A percentile compares a stretch with the other conserved stretches of the same genome.
Evolutionary conservation across 2,888 invertebrate genomes (phyloP).

Genomic region (Stenchaetothrips biformis): DNA sequence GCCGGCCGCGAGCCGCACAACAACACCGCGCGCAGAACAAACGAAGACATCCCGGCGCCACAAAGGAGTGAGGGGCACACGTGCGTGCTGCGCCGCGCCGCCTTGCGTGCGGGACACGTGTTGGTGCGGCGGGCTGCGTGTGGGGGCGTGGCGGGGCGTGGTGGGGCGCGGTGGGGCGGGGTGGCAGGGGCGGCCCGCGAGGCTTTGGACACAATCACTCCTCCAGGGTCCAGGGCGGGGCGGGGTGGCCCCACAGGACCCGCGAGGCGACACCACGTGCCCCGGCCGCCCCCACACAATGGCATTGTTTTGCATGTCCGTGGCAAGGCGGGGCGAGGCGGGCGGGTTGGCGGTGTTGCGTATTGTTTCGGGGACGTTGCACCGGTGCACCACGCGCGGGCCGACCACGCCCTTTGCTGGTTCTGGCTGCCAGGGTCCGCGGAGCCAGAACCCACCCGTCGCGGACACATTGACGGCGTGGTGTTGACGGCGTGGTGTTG

Average conservation of each 20-base stretch:
- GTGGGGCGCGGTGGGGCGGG: not conserved
- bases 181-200: not conserved
- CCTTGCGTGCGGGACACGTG: not conserved
- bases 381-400: not conserved
- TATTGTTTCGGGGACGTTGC: slow-evolving; percentile 16
- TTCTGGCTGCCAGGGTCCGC: too few species aligned
- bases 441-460: too few species aligned
- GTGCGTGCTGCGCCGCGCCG: not conserved
- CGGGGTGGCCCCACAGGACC: not conserved
- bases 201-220: too few species aligned
- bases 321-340: not conserved
- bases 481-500: too few species aligned
- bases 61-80: not conserved
- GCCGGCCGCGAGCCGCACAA: not conserved
- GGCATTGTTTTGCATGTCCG: slow-evolving; percentile 18
- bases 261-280: not conserved
- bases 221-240: not conserved
- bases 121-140: not conserved
- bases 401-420: too few species aligned
- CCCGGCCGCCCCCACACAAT: not conserved
- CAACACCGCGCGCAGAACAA: not conserved
- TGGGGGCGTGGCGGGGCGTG: too few species aligned
- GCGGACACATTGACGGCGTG: too few species aligned
- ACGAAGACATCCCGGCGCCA: not conserved
- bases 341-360: not conserved